Base-by-base conservation (phyloP, 2,888 invertebrate genomes). In the Adineta ricciae region DNA sequence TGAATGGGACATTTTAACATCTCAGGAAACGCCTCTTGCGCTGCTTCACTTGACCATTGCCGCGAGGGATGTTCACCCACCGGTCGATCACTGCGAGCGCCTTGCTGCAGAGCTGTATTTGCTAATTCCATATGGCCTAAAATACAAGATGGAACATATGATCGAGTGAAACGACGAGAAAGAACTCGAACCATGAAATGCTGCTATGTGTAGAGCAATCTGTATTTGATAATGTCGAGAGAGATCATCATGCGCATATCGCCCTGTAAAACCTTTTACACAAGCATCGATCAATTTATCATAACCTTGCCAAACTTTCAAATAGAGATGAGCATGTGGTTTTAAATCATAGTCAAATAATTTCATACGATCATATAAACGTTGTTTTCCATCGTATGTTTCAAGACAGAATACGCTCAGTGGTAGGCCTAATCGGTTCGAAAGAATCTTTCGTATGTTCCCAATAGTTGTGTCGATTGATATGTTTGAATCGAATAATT, bases 251-350 rank as follows among this genome's bases (percentile, higher is more conserved):
- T 32, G n/a, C 11, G 64, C 73, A 73, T 82, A 78, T 52, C 16
- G 32, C 56, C 54, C 54, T 0, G 78, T 32, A 49, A 78, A 85
- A n/a, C 84, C 85, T 86, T 88, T 87, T 52, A 88, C 87, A 83
- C 89, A 88, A 54, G 88, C 87, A 84, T 89, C 89, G 11, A 90
- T 87, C 73, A 90, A 88, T 64, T 90, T 89, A 82, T 88, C 89
- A 89, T 89, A 90, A 11, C 90, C 90, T 86, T 90, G 89, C 90
- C 90, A 89, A 38, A 88, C 89, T 86, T 90, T 89, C 86, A 90
- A 87, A 78, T 78, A 78, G 2, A 78, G 38, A 52, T n/a, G 52
- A 52, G 46, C 54, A 32, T 50, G 27, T 16, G 54, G 38, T 85
- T 88, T 88, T 24, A 89, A 87, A 19, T 87, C 87, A 86, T 90